A percentile compares a stretch with the other conserved stretches of the same genome.
Evolutionary conservation across 2,888 invertebrate genomes (phyloP).

Genomic region (Salpingus planirostris): DNA sequence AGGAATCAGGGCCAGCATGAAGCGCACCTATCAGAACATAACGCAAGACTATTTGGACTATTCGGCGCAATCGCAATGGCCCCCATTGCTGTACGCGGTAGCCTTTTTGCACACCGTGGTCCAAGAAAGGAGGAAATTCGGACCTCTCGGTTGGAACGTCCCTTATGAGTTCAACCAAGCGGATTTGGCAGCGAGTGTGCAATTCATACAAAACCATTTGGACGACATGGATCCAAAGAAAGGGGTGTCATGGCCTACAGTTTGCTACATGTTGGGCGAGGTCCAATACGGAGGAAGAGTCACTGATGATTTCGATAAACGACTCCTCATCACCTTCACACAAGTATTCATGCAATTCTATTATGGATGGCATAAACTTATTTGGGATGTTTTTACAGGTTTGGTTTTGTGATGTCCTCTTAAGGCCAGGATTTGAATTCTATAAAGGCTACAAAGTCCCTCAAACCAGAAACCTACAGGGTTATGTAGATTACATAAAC

Average conservation of each 20-base stretch:
- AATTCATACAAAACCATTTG: slow-evolving; percentile 92
- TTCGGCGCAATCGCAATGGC: slow-evolving; percentile 87
- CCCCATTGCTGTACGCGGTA: slow-evolving; percentile 84
- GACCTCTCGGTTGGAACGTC: slow-evolving; percentile 87
- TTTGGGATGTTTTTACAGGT: slow-evolving; percentile 40
- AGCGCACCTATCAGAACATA: slow-evolving; percentile 83
- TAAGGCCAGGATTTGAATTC: slow-evolving; percentile 85
- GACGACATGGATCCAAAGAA: slow-evolving; percentile 96
- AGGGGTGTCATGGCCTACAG: slow-evolving; percentile 94
- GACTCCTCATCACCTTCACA: slow-evolving; percentile 85
- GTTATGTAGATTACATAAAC: slow-evolving; percentile 81
- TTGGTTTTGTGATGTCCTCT: slow-evolving; percentile 89
- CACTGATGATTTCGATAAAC: slow-evolving; percentile 94
- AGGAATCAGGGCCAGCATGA: slow-evolving; percentile 91
- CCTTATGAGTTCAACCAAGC: slow-evolving; percentile 97
- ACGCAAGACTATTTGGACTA: slow-evolving; percentile 90
- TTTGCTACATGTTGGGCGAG: slow-evolving; percentile 96
- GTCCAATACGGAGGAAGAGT: slow-evolving; percentile 76
- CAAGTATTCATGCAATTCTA: slow-evolving; percentile 40
- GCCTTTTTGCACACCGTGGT: slow-evolving; percentile 93
- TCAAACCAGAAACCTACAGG: slow-evolving; percentile 66
- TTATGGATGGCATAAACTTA: not conserved
- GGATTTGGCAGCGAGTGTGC: slow-evolving; percentile 90
- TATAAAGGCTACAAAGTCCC: slow-evolving; percentile 91
- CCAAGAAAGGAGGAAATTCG: slow-evolving; percentile 91